These are phyloP conservation scores for Lytechinus variegatus DNA, from an alignment of 35 echinoderm and acorn worm species.

Conservation along the genomic window DNA sequence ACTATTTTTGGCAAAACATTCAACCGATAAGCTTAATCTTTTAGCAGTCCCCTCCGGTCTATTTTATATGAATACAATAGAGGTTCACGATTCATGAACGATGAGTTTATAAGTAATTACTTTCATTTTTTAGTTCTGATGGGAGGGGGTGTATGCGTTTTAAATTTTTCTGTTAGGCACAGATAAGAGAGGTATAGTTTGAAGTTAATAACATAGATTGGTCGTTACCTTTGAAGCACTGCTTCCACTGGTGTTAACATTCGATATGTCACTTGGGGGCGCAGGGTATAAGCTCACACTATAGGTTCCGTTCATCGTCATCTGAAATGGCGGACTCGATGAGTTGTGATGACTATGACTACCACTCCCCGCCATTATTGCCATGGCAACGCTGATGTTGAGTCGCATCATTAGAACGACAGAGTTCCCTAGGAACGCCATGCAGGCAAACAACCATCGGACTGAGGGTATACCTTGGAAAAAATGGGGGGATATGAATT, in stretches of 20 bases:
- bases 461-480: not conserved
- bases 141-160: no score
- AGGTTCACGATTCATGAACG: no score
- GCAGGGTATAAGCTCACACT: not conserved
- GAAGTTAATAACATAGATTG: no score
- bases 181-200: no score
- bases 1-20: no score
- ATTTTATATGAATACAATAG: no score
- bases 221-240: not conserved
- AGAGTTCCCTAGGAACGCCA: not conserved
- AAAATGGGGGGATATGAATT: no score
- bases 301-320: not conserved
- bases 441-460: not conserved
- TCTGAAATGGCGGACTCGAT: not conserved
- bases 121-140: no score
- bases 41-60: no score
- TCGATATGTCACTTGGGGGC: not conserved
- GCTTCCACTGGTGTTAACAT: not conserved
- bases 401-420: not conserved
- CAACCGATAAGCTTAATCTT: no score
- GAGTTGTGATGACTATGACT: not conserved
- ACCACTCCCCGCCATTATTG: not conserved
- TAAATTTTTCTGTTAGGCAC: no score
- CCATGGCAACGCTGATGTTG: constrained; percentile 38
- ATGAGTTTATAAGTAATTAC: no score